Evolutionary conservation across 2,888 invertebrate genomes (phyloP).

Genomic region (Pharmacophagus antenor): DNA sequence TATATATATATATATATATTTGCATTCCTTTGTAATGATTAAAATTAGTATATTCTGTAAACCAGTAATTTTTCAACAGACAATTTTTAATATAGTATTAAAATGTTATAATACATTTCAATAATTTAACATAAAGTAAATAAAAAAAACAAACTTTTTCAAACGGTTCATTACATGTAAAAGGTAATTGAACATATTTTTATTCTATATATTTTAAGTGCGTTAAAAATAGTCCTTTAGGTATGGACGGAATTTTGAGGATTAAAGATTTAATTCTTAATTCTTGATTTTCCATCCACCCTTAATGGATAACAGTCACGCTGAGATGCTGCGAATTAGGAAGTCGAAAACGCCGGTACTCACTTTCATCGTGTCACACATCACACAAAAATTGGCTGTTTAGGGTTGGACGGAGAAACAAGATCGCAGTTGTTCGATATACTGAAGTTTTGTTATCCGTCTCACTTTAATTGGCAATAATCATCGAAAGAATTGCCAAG

Average conservation of each 20-base stretch:
- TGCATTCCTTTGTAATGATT: too few species aligned
- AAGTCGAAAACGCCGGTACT: background rate
- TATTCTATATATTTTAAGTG: background rate
- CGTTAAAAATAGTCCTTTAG: background rate
- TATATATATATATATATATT: too few species aligned
- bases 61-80: too few species aligned
- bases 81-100: too few species aligned
- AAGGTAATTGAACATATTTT: background rate
- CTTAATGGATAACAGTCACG: background rate
- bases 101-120: too few species aligned
- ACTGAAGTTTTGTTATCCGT: background rate
- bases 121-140: too few species aligned
- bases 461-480: background rate
- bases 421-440: background rate
- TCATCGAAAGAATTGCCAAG: background rate
- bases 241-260: background rate
- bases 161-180: background rate
- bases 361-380: constrained; percentile 1
- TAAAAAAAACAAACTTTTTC: background rate
- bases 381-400: background rate
- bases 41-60: too few species aligned
- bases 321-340: background rate
- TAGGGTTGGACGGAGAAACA: background rate
- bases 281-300: background rate
- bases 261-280: background rate